Evolutionary conservation across 2,113 vertebrate species (phyloP), one percentile per base, ranked within the genome.

Genomic region (Capricornis sumatraensis): DNA sequence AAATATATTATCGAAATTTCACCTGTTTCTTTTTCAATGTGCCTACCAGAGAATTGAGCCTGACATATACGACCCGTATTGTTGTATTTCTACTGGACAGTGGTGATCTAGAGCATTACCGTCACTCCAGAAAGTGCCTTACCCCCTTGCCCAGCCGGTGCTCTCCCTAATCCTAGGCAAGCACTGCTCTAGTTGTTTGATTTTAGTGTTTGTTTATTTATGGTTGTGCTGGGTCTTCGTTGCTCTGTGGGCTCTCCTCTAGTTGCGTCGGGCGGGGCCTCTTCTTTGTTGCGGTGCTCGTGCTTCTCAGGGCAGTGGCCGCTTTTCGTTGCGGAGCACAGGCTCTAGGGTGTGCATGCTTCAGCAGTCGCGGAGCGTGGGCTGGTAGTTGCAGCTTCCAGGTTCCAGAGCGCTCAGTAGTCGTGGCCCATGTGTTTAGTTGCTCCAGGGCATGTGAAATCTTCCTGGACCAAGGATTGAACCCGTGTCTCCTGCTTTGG

Each of bases 361-460:
- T 23, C 67, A 3, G 67, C 10, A 12, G n/a, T 71, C 2, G 10
- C 2, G 1, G 36, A 1, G 36, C 5, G n/a, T 74, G 36, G 67
- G 19, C 67, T 40, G 17, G 5, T 40, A 25, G 19, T 40, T 0
- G 36, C 0, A 0, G 9, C 10, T 40, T 40, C 21, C 67, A 40
- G 67, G 67, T 36, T 74, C 67, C 36, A 74, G 36, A 6, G 67
- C 0, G 0, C 67, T 74, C 10, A 3, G 36, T 40, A 40, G 3
- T 71, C 1, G 19, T 23, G 67, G 19, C n/a, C n/a, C 19, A 1
- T 12, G 9, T 40, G n/a, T n/a, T 36, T 71, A 11, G 67, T 23
- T 23, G 67, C n/a, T 71, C n/a, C n/a, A 40, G 19, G 19, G 19
- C 19, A 40, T 71, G 36, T 40, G 67, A 23, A 25, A 12, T 40